phyloP scores from a whole-genome alignment of 2,888 invertebrate species.

The Tortrix viridana region DNA sequence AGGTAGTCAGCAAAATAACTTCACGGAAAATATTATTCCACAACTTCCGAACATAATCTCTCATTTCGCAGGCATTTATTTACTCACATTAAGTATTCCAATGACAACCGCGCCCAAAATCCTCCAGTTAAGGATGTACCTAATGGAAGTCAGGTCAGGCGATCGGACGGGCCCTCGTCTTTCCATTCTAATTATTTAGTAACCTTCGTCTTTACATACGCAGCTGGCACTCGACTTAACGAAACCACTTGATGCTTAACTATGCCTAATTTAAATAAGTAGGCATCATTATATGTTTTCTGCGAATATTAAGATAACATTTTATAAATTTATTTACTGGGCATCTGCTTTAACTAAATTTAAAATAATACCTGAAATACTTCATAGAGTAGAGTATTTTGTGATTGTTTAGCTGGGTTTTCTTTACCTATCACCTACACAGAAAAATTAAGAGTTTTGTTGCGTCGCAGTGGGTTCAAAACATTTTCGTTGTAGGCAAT shows the following conservation, averaged over 20 bases:
- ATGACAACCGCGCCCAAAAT: constrained; percentile 11
- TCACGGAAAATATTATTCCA: too few species aligned
- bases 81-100: constrained; percentile 10
- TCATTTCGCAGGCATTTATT: background rate
- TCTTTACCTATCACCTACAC: too few species aligned
- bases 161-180: constrained; percentile 9
- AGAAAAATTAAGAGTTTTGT: too few species aligned
- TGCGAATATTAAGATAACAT: too few species aligned
- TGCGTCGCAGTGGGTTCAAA: too few species aligned
- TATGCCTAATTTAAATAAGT: background rate
- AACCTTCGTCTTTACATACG: constrained; percentile 15
- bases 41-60: background rate
- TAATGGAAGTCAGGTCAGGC: background rate
- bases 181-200: constrained; percentile 18
- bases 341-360: too few species aligned
- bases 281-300: background rate
- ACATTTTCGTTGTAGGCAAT: too few species aligned
- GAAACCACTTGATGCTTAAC: background rate
- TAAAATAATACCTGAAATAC: too few species aligned
- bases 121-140: background rate
- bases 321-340: too few species aligned
- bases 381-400: too few species aligned
- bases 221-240: constrained; percentile 6
- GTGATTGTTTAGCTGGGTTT: too few species aligned
- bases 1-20: too few species aligned